Conservation (phyloP, 2,797 vertebrate genomes). For the Sebastes minor region DNA sequence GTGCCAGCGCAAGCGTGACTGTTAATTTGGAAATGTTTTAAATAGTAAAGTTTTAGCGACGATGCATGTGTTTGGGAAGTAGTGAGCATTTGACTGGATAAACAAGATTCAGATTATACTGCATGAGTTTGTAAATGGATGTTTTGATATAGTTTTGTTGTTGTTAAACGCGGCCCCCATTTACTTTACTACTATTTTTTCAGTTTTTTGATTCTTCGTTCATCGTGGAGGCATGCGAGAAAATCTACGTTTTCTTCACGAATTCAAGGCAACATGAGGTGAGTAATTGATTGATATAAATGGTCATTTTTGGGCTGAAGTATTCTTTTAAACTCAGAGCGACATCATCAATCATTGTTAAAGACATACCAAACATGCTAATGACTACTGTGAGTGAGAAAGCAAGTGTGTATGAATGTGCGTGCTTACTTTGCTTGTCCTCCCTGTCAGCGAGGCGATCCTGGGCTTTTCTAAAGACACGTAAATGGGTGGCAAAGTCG, state of each 20-base stretch:
- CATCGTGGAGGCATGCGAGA: neutral
- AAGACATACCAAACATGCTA: neutral
- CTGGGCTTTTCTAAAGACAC: conserved; percentile 98
- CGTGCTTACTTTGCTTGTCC: conserved; percentile 89
- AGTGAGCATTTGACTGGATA: neutral
- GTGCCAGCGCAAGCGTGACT: neutral
- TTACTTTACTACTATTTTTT: neutral
- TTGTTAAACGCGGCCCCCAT: neutral
- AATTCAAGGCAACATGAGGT: neutral
- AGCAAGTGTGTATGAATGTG: neutral
- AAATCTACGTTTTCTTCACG: accelerated
- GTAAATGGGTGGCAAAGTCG: conserved; percentile 97
- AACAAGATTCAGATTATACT: neutral
- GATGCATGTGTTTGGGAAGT: neutral
- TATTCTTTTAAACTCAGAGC: neutral
- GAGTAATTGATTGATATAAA: neutral
- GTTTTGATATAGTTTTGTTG: neutral
- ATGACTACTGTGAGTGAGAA: neutral
- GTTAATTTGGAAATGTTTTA: neutral
- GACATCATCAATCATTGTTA: neutral
- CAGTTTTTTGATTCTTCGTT: neutral
- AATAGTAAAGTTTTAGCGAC: neutral
- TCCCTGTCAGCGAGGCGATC: conserved; percentile 93
- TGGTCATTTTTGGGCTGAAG: neutral
- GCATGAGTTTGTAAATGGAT: neutral